Conservation (phyloP, 92 coral and sea anemone genomes). For the Heliopora coerulea region DNA sequence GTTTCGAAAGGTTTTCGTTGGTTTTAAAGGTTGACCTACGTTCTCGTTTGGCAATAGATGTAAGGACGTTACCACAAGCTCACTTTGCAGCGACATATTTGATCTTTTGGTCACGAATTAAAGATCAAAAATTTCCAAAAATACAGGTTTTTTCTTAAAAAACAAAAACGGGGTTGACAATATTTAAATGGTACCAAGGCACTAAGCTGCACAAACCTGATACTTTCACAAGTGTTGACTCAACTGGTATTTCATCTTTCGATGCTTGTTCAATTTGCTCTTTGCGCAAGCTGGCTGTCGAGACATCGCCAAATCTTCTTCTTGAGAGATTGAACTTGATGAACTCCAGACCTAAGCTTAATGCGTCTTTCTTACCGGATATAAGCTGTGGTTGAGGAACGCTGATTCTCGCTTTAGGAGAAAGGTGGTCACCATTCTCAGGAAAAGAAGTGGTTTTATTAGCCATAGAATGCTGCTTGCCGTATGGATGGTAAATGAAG, state of each 20-base stretch:
- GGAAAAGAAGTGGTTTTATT: constrained; percentile 70
- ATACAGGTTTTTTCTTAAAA: too few species aligned
- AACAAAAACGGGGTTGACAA: too few species aligned
- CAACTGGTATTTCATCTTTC: constrained; percentile 64
- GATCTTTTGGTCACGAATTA: too few species aligned
- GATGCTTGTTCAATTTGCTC: constrained; percentile 48
- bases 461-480: constrained; percentile 78
- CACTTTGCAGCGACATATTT: too few species aligned
- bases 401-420: constrained; percentile 62
- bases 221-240: constrained; percentile 90
- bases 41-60: too few species aligned
- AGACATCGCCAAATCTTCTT: constrained; percentile 70
- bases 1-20: too few species aligned
- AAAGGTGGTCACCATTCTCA: constrained; percentile 58
- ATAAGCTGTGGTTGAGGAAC: constrained; percentile 72
- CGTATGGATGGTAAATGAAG: constrained; percentile 95
- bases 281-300: background rate
- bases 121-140: too few species aligned
- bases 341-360: constrained; percentile 90
- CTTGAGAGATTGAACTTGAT: constrained; percentile 93
- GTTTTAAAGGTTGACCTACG: too few species aligned
- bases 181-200: too few species aligned
- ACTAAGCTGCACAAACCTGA: constrained; percentile 61
- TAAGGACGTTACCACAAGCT: too few species aligned
- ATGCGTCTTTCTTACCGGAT: constrained; percentile 95